Conservation (phyloP, 2,888 invertebrate genomes). For the Labia minor region DNA sequence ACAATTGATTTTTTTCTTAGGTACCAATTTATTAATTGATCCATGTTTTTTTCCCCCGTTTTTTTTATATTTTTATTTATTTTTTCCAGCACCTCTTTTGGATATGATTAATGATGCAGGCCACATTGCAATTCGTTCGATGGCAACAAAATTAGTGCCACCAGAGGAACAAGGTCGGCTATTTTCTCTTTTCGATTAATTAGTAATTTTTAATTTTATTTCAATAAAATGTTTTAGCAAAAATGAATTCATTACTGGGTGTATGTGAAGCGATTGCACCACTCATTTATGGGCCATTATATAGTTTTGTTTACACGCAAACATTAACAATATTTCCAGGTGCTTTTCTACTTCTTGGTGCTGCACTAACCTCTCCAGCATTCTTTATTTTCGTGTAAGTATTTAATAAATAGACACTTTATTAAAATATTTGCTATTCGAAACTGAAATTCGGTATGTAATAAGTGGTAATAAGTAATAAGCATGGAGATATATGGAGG, state of each 20-base stretch:
- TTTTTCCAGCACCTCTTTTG: conserved; percentile 34
- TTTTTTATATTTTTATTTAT: neutral
- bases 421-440: no score
- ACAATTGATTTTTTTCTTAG: conserved; percentile 41
- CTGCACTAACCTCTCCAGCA: conserved; percentile 40
- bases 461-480: no score
- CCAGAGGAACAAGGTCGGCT: conserved; percentile 47
- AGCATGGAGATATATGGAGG: no score
- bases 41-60: neutral
- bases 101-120: conserved; percentile 46
- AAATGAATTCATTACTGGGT: conserved; percentile 48
- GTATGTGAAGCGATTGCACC: conserved; percentile 48
- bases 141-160: conserved; percentile 46
- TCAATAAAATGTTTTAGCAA: conserved; percentile 37
- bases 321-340: conserved; percentile 43
- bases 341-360: conserved; percentile 48
- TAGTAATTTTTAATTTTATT: no score
- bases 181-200: no score
- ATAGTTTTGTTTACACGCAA: conserved; percentile 44
- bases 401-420: no score
- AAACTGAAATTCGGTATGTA: no score
- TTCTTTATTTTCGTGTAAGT: conserved; percentile 43
- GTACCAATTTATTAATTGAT: conserved; percentile 27
- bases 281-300: conserved; percentile 45
- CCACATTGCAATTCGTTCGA: conserved; percentile 46